Evolutionary conservation across 1,140 invertebrate genomes (phyloP).

Genomic region (Teleogryllus occipitalis): DNA sequence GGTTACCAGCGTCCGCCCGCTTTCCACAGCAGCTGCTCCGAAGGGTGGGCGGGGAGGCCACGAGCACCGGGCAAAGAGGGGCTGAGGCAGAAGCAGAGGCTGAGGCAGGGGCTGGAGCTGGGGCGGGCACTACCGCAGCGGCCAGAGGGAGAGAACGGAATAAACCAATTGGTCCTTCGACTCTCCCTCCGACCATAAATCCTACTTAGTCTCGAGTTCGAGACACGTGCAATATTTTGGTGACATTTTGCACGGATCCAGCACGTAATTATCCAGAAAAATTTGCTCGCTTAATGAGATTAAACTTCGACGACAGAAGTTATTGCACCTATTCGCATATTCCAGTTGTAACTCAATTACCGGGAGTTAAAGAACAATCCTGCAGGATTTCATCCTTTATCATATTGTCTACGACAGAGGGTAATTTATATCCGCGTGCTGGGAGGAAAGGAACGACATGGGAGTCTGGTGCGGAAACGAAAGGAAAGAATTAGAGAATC

Average conservation of each 20-base stretch:
- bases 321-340: not conserved
- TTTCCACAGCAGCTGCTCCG: too few relatives aligned
- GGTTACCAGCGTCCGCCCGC: too few relatives aligned
- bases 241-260: not conserved
- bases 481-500: not conserved
- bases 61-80: too few relatives aligned
- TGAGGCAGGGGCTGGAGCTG: not conserved
- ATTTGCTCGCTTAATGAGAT: not conserved
- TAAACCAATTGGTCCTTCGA: not conserved
- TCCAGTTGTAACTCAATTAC: not conserved
- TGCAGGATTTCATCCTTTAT: not conserved
- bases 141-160: not conserved
- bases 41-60: too few relatives aligned
- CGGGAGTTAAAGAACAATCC: not conserved
- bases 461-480: not conserved
- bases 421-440: not conserved
- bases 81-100: not conserved
- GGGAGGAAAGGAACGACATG: not conserved
- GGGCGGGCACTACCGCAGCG: not conserved
- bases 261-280: slow-evolving; percentile 4
- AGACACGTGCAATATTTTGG: not conserved
- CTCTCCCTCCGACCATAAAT: not conserved
- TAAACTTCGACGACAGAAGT: slow-evolving; percentile 1
- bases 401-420: not conserved
- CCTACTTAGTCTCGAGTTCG: not conserved